These are phyloP conservation scores for Sinocyclocheilus grahami DNA, from an alignment of 2,113 vertebrate genomes.

Conservation along the genomic window DNA sequence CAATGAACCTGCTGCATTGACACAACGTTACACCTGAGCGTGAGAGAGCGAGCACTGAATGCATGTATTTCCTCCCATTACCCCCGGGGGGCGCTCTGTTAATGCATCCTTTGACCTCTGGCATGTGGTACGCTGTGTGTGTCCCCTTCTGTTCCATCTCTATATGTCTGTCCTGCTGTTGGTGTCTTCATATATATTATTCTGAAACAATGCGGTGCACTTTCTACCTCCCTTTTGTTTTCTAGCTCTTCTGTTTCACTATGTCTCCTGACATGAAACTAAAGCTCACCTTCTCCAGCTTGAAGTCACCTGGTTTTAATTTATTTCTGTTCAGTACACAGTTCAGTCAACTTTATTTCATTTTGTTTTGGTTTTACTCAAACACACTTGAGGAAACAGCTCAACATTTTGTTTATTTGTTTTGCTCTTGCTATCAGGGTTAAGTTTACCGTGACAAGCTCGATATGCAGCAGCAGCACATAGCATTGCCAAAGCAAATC, in stretches of 20 bases:
- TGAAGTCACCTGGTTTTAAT: slow-evolving; percentile 69
- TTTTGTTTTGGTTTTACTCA: slow-evolving; percentile 57
- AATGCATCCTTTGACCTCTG: slow-evolving; percentile 49
- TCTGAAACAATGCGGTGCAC: slow-evolving; percentile 56
- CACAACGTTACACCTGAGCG: slow-evolving; percentile 63
- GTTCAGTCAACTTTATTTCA: slow-evolving; percentile 34
- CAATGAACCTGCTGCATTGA: slow-evolving; percentile 52
- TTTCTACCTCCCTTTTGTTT: slow-evolving; percentile 51
- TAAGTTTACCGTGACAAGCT: slow-evolving; percentile 49
- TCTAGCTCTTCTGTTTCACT: slow-evolving; percentile 56
- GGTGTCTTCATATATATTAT: slow-evolving; percentile 65
- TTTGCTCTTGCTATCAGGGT: slow-evolving; percentile 33
- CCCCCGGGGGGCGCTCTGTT: slow-evolving; percentile 63
- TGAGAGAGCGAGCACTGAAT: slow-evolving; percentile 61
- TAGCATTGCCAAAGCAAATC: slow-evolving; percentile 44
- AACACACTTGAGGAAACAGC: slow-evolving; percentile 60
- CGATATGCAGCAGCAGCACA: slow-evolving; percentile 49
- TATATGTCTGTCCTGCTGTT: slow-evolving; percentile 45
- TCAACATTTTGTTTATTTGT: slow-evolving; percentile 47
- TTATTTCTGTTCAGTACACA: slow-evolving; percentile 52
- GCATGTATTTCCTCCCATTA: slow-evolving; percentile 71
- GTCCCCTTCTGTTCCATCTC: slow-evolving; percentile 47
- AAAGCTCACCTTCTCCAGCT: slow-evolving; percentile 72
- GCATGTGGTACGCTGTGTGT: slow-evolving; percentile 65
- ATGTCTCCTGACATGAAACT: slow-evolving; percentile 65